These are phyloP conservation scores for Coregonus clupeaformis DNA, from an alignment of 2,113 vertebrate genomes.

Conservation along the genomic window DNA sequence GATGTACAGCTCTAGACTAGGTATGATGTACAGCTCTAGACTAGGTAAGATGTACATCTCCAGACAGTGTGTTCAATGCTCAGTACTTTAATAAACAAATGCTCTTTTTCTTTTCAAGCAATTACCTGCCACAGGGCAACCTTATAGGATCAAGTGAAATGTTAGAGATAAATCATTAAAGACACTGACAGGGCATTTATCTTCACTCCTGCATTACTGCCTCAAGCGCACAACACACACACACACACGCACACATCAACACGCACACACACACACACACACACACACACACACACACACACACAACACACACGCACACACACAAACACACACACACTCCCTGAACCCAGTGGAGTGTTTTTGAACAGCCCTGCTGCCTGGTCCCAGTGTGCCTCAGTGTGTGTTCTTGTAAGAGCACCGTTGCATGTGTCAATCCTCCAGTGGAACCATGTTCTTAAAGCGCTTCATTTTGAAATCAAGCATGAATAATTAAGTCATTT, in stretches of 20 bases:
- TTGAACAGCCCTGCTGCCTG: slow-evolving; percentile 24
- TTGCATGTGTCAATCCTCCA: slow-evolving; percentile 74
- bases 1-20: slow-evolving; percentile 28
- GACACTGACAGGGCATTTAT: slow-evolving; percentile 77
- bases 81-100: slow-evolving; percentile 67
- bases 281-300: no score
- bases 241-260: neutral
- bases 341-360: slow-evolving; percentile 52
- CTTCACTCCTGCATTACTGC: slow-evolving; percentile 70
- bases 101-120: slow-evolving; percentile 64
- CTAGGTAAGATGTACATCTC: slow-evolving; percentile 42
- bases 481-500: slow-evolving; percentile 78
- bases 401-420: slow-evolving; percentile 66
- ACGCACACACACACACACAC: no score
- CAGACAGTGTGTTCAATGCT: slow-evolving; percentile 58
- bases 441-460: slow-evolving; percentile 73
- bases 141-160: slow-evolving; percentile 70
- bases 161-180: slow-evolving; percentile 76
- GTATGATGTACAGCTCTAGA: slow-evolving; percentile 31
- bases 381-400: slow-evolving; percentile 56
- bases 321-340: neutral
- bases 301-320: slow-evolving; percentile 48
- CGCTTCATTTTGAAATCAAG: slow-evolving; percentile 76
- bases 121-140: slow-evolving; percentile 71
- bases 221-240: slow-evolving; percentile 56